These are phyloP conservation scores for Sparus aurata DNA, from an alignment of 2,797 vertebrate genomes.

Conservation along the genomic window DNA sequence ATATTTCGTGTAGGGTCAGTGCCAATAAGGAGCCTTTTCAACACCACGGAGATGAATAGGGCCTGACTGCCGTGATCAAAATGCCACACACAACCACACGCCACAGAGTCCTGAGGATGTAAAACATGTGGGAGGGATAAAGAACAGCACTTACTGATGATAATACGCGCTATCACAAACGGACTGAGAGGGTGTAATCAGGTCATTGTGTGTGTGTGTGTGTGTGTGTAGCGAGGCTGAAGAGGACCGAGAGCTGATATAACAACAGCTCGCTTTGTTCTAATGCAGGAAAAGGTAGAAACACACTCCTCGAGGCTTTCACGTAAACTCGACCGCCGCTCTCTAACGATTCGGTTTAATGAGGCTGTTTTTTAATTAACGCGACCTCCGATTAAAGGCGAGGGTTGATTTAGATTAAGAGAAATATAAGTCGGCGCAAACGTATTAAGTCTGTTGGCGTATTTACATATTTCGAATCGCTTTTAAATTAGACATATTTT, in stretches of 20 bases:
- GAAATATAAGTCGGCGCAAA: slow-evolving; percentile 14
- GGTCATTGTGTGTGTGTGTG: slow-evolving; percentile 39
- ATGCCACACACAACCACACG: slow-evolving; percentile 47
- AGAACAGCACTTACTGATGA: slow-evolving; percentile 63
- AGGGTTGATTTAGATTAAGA: slow-evolving; percentile 30
- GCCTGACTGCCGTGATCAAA: slow-evolving; percentile 75
- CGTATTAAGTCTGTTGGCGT: background rate
- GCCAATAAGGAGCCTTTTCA: slow-evolving; percentile 84
- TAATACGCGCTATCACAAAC: slow-evolving; percentile 34
- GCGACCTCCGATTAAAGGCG: slow-evolving; percentile 12
- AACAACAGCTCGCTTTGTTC: slow-evolving; percentile 11
- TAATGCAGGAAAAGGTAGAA: slow-evolving; percentile 14
- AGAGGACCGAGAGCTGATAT: slow-evolving; percentile 8
- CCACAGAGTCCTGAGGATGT: slow-evolving; percentile 29
- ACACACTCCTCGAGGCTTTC: background rate
- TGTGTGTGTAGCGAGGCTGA: slow-evolving; percentile 13
- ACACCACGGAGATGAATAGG: slow-evolving; percentile 77
- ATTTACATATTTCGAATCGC: no score
- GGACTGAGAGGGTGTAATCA: slow-evolving; percentile 45
- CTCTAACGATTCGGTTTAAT: slow-evolving; percentile 18
- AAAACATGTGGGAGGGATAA: slow-evolving; percentile 37
- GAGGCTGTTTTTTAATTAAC: slow-evolving; percentile 29
- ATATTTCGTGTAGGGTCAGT: slow-evolving; percentile 84
- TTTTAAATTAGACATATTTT: no score
- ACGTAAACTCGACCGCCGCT: slow-evolving; percentile 4